Evolutionary conservation across 2,113 vertebrate species (phyloP).

Genomic region (Onychostruthus taczanowskii): DNA sequence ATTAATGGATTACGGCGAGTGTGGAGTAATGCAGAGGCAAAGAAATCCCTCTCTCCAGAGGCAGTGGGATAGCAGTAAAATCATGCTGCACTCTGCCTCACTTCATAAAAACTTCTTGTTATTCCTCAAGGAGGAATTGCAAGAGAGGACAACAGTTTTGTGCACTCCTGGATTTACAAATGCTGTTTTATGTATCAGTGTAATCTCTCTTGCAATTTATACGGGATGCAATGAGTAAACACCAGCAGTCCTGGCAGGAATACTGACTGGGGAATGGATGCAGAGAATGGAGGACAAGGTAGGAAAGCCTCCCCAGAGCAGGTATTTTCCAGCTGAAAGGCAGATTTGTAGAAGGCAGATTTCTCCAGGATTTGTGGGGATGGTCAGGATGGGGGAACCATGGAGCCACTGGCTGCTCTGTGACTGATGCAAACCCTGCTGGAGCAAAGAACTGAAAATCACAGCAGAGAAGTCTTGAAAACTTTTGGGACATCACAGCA

Average conservation of each 20-base stretch:
- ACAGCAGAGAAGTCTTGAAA: background rate
- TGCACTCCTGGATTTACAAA: background rate
- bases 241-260: background rate
- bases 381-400: background rate
- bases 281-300: background rate
- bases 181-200: background rate
- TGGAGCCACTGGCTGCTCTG: rapidly evolving
- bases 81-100: background rate
- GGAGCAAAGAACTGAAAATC: background rate
- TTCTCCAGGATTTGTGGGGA: background rate
- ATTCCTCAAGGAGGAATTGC: background rate
- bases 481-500: background rate
- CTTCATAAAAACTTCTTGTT: background rate
- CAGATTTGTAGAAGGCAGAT: background rate
- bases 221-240: background rate
- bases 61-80: background rate
- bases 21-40: background rate
- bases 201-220: background rate
- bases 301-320: background rate
- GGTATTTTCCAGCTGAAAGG: background rate
- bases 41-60: background rate
- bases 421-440: background rate
- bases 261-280: background rate
- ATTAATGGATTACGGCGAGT: rapidly evolving
- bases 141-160: background rate